These are phyloP conservation scores for Branchinecta lindahli DNA, from an alignment of 1,140 invertebrate species.

Conservation along the genomic window DNA sequence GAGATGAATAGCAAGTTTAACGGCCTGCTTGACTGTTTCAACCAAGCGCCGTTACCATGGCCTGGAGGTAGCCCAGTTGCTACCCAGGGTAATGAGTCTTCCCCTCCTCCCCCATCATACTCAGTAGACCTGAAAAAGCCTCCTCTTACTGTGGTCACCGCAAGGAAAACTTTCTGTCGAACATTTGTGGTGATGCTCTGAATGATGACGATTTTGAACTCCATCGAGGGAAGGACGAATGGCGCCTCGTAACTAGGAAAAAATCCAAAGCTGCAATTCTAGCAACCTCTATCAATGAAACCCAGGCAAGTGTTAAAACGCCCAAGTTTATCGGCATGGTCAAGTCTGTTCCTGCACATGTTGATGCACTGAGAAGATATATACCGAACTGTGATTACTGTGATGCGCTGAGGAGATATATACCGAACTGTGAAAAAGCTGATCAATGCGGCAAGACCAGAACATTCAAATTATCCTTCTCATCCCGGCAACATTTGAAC, in stretches of 20 bases:
- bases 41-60: not conserved
- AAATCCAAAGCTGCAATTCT: not conserved
- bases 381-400: conserved; percentile 4
- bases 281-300: conserved; percentile 6
- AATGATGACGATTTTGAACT: conserved; percentile 11
- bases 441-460: conserved; percentile 4
- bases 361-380: not conserved
- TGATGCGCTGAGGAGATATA: not conserved
- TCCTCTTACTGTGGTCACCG: not conserved
- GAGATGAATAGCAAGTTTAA: not conserved
- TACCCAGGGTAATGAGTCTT: not conserved
- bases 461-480: not conserved
- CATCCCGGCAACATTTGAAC: not conserved
- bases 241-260: conserved; percentile 2
- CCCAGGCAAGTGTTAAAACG: not conserved
- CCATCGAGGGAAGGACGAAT: not conserved
- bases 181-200: not conserved
- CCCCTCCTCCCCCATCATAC: not conserved
- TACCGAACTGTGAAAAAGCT: conserved; percentile 1
- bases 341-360: not conserved
- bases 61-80: not conserved
- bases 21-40: not conserved
- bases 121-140: not conserved
- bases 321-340: not conserved
- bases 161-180: not conserved